Evolutionary conservation across 2,113 vertebrate species (phyloP).

Genomic region (Ovibos moschatus): DNA sequence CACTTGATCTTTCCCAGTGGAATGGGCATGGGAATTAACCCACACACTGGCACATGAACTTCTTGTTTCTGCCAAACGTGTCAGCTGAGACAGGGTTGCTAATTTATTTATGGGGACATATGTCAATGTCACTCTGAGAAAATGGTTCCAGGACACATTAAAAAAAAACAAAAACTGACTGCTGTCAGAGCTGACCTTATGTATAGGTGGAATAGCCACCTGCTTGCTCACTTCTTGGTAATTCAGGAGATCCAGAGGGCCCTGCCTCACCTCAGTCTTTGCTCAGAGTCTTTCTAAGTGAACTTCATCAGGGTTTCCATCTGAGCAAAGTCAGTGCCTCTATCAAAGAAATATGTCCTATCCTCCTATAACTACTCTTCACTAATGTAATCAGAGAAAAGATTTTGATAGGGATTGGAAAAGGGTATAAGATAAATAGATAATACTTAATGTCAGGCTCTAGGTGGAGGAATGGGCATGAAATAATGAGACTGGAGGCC

Average conservation of each 20-base stretch:
- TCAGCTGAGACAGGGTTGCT: constrained; percentile 65
- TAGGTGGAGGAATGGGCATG: not conserved
- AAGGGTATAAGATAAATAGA: not conserved
- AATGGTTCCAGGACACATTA: constrained; percentile 37
- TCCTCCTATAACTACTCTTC: not conserved
- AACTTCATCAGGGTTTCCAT: not conserved
- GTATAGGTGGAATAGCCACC: constrained; percentile 18
- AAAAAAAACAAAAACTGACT: not conserved
- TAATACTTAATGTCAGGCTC: not conserved
- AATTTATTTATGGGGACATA: constrained; percentile 75
- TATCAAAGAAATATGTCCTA: not conserved
- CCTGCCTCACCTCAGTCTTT: not conserved
- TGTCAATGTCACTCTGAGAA: constrained; percentile 71
- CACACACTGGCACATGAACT: constrained; percentile 58
- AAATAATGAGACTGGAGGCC: not conserved
- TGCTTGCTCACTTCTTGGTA: not conserved
- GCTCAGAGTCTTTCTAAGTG: not conserved
- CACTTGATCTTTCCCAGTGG: constrained; percentile 41
- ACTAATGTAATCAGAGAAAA: not conserved
- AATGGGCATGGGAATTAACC: constrained; percentile 49
- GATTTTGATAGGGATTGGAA: not conserved
- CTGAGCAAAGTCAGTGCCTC: not conserved
- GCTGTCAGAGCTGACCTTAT: constrained; percentile 41
- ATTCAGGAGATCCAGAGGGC: not conserved
- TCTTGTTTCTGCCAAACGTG: constrained; percentile 68